Base-by-base conservation (phyloP, 2,797 vertebrate genomes). In the Jordanella pulchra region DNA sequence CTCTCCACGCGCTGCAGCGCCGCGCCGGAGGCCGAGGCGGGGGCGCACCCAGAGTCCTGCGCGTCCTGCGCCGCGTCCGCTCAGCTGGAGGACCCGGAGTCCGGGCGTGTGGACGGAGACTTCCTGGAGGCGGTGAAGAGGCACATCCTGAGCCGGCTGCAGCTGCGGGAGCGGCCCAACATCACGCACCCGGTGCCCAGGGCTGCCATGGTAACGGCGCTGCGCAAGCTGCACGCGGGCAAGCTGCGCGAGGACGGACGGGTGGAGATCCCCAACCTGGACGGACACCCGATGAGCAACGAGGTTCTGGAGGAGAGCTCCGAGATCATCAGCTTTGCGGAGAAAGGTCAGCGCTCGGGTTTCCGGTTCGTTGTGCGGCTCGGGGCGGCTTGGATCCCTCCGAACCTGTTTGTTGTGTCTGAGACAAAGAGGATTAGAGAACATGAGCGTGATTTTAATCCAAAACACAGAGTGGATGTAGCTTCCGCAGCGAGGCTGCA, bases 291-390 rank as follows among this genome's bases (percentile, higher is more conserved):
- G 55, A 95, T 94, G 48, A 91, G 92, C 67, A 90, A 95, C 65
- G 94, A 96, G 45, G 93, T 93, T 58, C 95, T 93, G 86, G 96
- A 98, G 90, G 96, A 96, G 77, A 92, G 91, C 84, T 97, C 97
- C 1, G 97, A 98, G 94, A 98, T 98, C 94, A 98, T 98, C 94
- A 98, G 97, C 93, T 98, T 98, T 73, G 96, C 97, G 0, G 97
- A 98, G 93, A 96, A 95, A 97, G 97, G 97, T 98, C 93, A 54
- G 51, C 67, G 27, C 28, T 65, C 6, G 15, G n/a, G 11, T 63
- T 42, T 21, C 11, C 4, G 21, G 2, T 35, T 60, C 45, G 14
- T 4, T 47, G 2, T 14, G 45, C 45, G 45, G 45, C 45, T 47
- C 45, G 15, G 45, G 15, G 13, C 45, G 45, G 4, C 13, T 44